Conservation (phyloP, 1,140 invertebrate species). For the Drosophila saltans region DNA sequence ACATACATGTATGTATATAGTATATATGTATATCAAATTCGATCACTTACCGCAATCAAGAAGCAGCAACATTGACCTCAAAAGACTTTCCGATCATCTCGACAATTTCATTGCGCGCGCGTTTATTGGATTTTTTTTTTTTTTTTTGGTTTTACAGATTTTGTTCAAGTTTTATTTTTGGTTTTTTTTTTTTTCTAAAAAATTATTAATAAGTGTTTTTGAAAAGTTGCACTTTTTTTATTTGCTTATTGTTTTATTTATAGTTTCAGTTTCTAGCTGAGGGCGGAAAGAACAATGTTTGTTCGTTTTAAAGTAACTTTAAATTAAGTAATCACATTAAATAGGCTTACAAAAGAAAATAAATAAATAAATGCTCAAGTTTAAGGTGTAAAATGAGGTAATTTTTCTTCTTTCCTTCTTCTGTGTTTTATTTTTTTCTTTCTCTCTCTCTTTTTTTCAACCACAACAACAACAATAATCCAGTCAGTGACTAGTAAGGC, state of each 20-base stretch:
- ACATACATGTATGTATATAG: background rate
- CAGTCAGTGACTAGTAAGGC: background rate
- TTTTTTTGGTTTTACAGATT: slow-evolving; percentile 16
- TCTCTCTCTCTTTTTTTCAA: slow-evolving; percentile 38
- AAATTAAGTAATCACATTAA: slow-evolving; percentile 31
- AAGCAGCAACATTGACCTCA: slow-evolving; percentile 54
- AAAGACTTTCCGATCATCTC: slow-evolving; percentile 52
- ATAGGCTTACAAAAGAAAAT: background rate
- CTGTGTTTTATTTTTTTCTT: slow-evolving; percentile 46
- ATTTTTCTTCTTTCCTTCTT: slow-evolving; percentile 39
- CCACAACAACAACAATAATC: slow-evolving; percentile 24
- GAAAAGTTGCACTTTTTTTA: background rate
- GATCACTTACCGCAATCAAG: slow-evolving; percentile 43
- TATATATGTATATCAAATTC: slow-evolving; percentile 3
- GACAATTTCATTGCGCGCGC: slow-evolving; percentile 38
- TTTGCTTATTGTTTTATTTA: slow-evolving; percentile 1
- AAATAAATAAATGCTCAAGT: slow-evolving; percentile 34
- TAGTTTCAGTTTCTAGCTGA: background rate
- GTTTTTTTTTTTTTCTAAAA: background rate
- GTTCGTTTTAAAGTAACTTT: background rate
- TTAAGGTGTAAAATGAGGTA: slow-evolving; percentile 76
- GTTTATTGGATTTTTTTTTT: slow-evolving; percentile 1
- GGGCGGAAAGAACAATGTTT: background rate
- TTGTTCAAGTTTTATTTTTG: slow-evolving; percentile 18
- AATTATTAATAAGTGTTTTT: slow-evolving; percentile 3